phyloP scores from a whole-genome alignment of 2,113 vertebrate genomes.

The Eretmodus cyanostictus region DNA sequence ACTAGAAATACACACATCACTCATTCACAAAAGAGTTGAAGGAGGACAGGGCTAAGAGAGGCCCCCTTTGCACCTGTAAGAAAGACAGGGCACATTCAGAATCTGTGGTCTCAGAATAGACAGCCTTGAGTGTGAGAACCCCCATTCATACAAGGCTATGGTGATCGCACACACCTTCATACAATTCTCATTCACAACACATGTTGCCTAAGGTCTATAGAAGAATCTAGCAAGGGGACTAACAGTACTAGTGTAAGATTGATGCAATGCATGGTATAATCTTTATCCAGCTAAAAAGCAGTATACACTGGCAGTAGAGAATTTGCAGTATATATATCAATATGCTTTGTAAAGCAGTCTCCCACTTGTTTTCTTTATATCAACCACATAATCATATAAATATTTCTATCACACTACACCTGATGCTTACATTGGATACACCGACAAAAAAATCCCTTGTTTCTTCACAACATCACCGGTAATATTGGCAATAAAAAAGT shows the following conservation, averaged over 20 bases:
- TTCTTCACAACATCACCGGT: background rate
- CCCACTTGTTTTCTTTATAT: background rate
- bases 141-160: slow-evolving; percentile 3
- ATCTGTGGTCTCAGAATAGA: slow-evolving; percentile 28
- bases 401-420: background rate
- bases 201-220: background rate
- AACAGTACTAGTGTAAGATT: background rate
- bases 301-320: background rate
- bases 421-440: background rate
- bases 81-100: slow-evolving; percentile 27
- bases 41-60: slow-evolving; percentile 12
- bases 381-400: background rate
- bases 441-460: background rate
- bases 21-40: slow-evolving; percentile 36
- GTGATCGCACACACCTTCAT: slow-evolving; percentile 14
- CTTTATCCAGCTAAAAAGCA: background rate
- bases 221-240: background rate
- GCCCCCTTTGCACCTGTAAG: slow-evolving; percentile 43
- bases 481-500: background rate
- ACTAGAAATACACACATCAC: slow-evolving; percentile 45
- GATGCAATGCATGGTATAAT: background rate
- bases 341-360: background rate
- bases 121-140: slow-evolving; percentile 35
- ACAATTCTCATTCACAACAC: background rate
- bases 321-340: background rate